A percentile compares a stretch with the other conserved stretches of the same genome.
Conservation (phyloP, 1,140 invertebrate genomes). For the Paraescarpia echinospica region DNA sequence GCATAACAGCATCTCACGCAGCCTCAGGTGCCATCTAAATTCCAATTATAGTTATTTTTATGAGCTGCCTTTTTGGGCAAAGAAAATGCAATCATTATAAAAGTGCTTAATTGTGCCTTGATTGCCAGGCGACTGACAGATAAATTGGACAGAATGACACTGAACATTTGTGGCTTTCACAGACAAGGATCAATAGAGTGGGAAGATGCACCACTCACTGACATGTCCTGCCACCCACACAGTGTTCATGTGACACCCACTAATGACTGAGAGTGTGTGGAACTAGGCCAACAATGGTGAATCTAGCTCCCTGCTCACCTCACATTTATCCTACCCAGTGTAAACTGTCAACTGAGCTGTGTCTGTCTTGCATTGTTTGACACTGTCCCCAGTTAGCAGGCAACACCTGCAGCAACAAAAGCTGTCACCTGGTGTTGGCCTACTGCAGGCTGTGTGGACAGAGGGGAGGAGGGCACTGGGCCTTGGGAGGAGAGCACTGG, state of each 20-base stretch:
- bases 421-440: background rate
- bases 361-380: background rate
- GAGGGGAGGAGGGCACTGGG: too few relatives aligned
- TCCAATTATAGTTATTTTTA: background rate
- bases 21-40: too few relatives aligned
- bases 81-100: background rate
- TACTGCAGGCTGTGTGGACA: background rate
- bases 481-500: too few relatives aligned
- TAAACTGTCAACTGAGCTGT: background rate
- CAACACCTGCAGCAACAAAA: background rate
- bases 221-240: background rate
- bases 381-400: background rate
- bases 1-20: too few relatives aligned
- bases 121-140: background rate
- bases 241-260: background rate
- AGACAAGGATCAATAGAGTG: background rate
- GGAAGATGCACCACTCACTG: background rate
- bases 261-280: background rate
- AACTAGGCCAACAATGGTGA: background rate
- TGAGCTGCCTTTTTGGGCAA: background rate
- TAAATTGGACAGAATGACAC: background rate
- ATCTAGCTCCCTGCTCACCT: too few relatives aligned
- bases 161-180: background rate
- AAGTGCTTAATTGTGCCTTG: background rate
- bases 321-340: too few relatives aligned